Base-by-base conservation (phyloP, 2,113 vertebrate species). In the Trematomus loennbergii region DNA sequence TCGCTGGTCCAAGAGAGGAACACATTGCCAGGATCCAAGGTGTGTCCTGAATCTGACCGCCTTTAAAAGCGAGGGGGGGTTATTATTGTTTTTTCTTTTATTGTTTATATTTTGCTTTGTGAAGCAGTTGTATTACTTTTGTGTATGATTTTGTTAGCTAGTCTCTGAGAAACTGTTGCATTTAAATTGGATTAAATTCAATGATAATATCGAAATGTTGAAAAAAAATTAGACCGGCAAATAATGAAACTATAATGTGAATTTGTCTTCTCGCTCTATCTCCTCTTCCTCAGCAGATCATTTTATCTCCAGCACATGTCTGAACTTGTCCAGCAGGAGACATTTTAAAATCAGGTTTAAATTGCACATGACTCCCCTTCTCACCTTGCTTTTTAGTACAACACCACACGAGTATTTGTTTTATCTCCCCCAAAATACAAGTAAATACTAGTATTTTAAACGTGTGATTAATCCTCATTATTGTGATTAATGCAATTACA, bases 281-380 rank as follows among this genome's bases (percentile, higher is more conserved):
- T 17, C 54, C 59, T 61, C 43, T 54, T 68, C 9, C 36, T 40
- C 36, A 6, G 20, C n/a, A 50, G 40, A 82, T 79, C 58, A 72
- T 74, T 83, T 85, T 68, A 80, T 54, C 50, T 61, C 33, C 50
- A 17, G n/a, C 62, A 83, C 55, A 46, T 76, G 76, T 81, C 82
- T 76, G 55, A 84, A 85, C 80, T 66, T 52, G 80, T 73, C 64
- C 18, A 16, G 55, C 64, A 75, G 70, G 72, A 88, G 85, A 84
- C 70, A 84, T 90, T 86, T 85, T 52, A 69, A 88, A 81, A 75
- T 65, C 53, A 81, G 59, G 17, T 84, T 74, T 81, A 82, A n/a
- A 87, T 83, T 86, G 79, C 78, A 52, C 45, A 54, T 79, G 18
- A 22, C 57, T 57, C 43, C 59, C 75, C 48, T 49, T 71, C 69